Conservation (phyloP, 2,797 vertebrate genomes). For the Macropus fuliginosus region DNA sequence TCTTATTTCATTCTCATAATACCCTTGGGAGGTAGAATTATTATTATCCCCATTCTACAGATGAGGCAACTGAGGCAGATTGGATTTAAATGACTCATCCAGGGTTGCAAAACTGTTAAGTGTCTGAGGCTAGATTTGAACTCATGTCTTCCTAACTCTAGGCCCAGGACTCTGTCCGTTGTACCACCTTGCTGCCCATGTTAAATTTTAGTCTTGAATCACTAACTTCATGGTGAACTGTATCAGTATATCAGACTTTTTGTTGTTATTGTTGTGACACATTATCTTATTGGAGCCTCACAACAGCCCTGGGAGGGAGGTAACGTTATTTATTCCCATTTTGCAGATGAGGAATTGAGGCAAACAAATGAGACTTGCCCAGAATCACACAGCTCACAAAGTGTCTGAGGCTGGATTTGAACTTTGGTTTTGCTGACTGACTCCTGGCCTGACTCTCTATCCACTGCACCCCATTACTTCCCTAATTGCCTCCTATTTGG, state of each 20-base stretch:
- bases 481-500: not conserved
- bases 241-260: not conserved
- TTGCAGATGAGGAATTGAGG: not conserved
- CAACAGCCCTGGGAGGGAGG: too few species aligned
- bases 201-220: not conserved
- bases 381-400: not conserved
- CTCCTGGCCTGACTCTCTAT: not conserved
- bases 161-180: not conserved
- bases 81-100: not conserved
- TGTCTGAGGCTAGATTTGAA: not conserved
- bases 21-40: not conserved
- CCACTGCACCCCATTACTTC: not conserved
- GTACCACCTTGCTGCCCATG: not conserved
- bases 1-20: not conserved
- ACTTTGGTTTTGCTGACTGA: not conserved
- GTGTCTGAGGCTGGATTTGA: not conserved
- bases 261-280: not conserved
- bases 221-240: not conserved
- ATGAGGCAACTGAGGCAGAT: not conserved
- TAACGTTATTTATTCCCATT: not conserved
- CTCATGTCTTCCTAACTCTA: not conserved
- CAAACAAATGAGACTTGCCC: not conserved
- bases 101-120: not conserved
- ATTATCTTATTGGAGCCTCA: too few species aligned
- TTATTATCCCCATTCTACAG: not conserved